Conservation (phyloP, 1,140 invertebrate genomes). For the Lamellibrachia luymesi region DNA sequence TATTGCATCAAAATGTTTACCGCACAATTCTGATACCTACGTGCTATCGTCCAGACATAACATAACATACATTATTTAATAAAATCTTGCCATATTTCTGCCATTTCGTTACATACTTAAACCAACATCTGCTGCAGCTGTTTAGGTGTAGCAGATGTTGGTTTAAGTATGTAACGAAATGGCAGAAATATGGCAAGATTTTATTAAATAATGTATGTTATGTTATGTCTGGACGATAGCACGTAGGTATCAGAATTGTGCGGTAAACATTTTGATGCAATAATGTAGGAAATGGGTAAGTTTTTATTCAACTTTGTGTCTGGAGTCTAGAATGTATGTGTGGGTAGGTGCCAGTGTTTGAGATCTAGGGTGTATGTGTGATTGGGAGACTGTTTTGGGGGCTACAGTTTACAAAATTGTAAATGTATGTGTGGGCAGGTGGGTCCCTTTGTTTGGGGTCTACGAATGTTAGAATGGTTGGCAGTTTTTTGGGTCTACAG, state of each 20-base stretch:
- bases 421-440: not conserved
- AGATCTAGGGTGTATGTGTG: not conserved
- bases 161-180: not conserved
- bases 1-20: not conserved
- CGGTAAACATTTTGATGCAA: not conserved
- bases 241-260: not conserved
- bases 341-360: not conserved
- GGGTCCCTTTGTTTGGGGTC: not conserved
- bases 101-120: not conserved
- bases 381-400: not conserved
- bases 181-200: not conserved
- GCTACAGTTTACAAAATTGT: not conserved
- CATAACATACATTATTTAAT: not conserved
- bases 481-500: not conserved
- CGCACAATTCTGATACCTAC: not conserved
- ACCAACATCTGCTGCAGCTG: not conserved
- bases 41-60: not conserved
- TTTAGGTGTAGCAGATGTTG: not conserved
- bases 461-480: not conserved
- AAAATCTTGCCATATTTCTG: not conserved
- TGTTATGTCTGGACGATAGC: not conserved
- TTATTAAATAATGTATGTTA: not conserved
- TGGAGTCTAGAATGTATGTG: not conserved
- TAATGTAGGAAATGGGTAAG: not conserved
- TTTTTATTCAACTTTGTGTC: not conserved